Conservation (phyloP, 2,888 invertebrate species). For the Coleophora deauratella region DNA sequence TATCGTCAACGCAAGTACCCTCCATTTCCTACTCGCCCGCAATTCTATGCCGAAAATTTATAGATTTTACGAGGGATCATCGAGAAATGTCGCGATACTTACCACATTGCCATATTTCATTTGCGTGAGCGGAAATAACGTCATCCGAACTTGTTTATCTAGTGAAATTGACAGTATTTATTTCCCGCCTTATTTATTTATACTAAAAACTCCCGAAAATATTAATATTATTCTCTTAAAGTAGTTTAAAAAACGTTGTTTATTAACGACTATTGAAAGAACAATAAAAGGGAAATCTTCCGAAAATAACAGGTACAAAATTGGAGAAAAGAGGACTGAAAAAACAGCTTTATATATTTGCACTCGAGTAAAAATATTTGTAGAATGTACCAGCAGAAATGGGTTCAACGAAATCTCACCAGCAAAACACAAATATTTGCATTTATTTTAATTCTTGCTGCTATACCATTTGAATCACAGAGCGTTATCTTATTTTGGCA, state of each 20-base stretch:
- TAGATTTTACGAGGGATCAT: slow-evolving; percentile 70
- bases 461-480: slow-evolving; percentile 10
- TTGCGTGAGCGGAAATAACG: slow-evolving; percentile 59
- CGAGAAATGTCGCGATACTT: slow-evolving; percentile 50
- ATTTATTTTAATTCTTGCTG: slow-evolving; percentile 6
- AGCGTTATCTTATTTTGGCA: slow-evolving; percentile 26
- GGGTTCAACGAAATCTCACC: not conserved
- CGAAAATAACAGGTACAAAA: too few relatives aligned
- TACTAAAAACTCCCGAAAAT: not conserved
- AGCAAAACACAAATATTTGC: slow-evolving; percentile 6
- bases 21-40: slow-evolving; percentile 44
- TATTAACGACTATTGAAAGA: too few relatives aligned
- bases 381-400: not conserved
- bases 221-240: too few relatives aligned
- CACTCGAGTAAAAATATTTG: not conserved
- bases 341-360: not conserved
- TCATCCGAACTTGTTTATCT: slow-evolving; percentile 52
- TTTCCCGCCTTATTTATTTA: slow-evolving; percentile 4
- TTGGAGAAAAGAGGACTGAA: not conserved
- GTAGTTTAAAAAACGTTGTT: too few relatives aligned
- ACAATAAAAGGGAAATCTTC: too few relatives aligned
- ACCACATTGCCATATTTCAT: slow-evolving; percentile 66
- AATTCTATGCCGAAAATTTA: slow-evolving; percentile 56
- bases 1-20: slow-evolving; percentile 38
- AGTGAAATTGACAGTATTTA: slow-evolving; percentile 21